Base-by-base conservation (phyloP, 2,797 vertebrate genomes). In the Knipowitschia caucasica region DNA sequence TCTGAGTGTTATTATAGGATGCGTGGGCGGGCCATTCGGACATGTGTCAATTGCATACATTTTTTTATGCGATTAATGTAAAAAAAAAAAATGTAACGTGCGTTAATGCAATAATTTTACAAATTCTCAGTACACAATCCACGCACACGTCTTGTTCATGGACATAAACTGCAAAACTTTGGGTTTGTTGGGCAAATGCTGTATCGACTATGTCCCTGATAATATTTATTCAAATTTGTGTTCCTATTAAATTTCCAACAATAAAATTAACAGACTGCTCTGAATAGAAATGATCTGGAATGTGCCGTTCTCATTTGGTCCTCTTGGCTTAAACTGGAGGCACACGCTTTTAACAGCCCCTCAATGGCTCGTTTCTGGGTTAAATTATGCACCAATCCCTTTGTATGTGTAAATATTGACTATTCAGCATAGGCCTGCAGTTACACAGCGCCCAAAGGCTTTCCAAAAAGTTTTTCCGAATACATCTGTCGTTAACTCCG, bases 401-500 rank as follows among this genome's bases (percentile, higher is more conserved):
- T 24, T 27, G 21, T 58, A 14, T 50, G 12, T 51, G 39, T 46
- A 47, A 68, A 67, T 50, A 56, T 50, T 47, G 27, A 36, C 43
- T 63, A 49, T 62, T 56, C n/a, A 21, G 35, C 44, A 20, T 50
- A 44, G 29, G 27, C 56, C 44, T 60, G 33, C 25, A 53, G 54
- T 57, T 33, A 18, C 30, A n/a, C 14, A 17, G 27, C 14, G 53
- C 23, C 64, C 53, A 1, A 40, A 52, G 38, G 46, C 42, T 62
- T 35, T 55, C 4, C 34, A 45, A 43, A 55, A 15, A 23, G 12
- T 35, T 58, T 40, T 62, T 58, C 39, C 51, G 44, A 31, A 52
- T n/a, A n/a, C 20, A 40, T 58, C 31, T 62, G 12, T 23, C 51
- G 55, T 62, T 50, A 63, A 69, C 56, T 43, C 11, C 49, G 27